A percentile compares a stretch with the other conserved stretches of the same genome.
phyloP scores from a whole-genome alignment of 1,140 invertebrate genomes.

The Ooceraea biroi region DNA sequence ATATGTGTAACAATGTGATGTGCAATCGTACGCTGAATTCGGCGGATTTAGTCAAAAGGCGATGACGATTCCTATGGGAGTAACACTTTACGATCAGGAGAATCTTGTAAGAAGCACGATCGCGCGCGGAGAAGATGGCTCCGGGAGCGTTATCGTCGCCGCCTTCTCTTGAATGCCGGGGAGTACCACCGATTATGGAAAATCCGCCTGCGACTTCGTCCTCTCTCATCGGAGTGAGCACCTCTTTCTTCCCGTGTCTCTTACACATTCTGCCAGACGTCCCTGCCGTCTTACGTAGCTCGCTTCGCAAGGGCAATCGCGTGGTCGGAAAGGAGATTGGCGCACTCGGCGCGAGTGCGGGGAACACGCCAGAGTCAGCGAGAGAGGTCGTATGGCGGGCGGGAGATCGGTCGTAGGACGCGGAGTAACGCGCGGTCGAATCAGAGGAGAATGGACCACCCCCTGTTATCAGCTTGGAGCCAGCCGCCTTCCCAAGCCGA shows the following conservation, averaged over 20 bases:
- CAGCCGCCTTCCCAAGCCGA: constrained; percentile 83
- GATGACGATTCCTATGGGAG: constrained; percentile 32
- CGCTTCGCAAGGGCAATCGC: constrained; percentile 12
- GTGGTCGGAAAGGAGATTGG: constrained; percentile 50
- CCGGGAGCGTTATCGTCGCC: constrained; percentile 33
- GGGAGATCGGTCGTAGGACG: constrained; percentile 74
- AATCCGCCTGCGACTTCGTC: constrained; percentile 65
- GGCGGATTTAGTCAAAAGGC: constrained; percentile 11
- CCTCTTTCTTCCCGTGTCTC: background rate
- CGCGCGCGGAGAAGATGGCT: background rate
- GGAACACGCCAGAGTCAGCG: no score
- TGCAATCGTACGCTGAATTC: background rate
- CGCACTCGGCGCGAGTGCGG: constrained; percentile 70
- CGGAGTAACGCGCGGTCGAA: constrained; percentile 75
- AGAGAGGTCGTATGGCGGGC: constrained; percentile 23
- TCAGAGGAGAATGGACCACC: constrained; percentile 84
- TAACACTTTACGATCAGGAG: background rate
- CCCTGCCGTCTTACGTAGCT: constrained; percentile 76
- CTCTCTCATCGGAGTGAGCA: background rate
- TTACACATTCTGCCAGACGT: constrained; percentile 35
- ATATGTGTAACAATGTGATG: background rate
- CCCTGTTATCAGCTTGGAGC: constrained; percentile 83
- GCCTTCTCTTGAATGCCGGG: constrained; percentile 31
- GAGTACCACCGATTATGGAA: constrained; percentile 65
- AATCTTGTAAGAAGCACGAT: constrained; percentile 12